A percentile compares a stretch with the other conserved stretches of the same genome.
These are phyloP conservation scores for Drosophila oshimai DNA, from an alignment of 1,140 invertebrate genomes.

Conservation along the genomic window DNA sequence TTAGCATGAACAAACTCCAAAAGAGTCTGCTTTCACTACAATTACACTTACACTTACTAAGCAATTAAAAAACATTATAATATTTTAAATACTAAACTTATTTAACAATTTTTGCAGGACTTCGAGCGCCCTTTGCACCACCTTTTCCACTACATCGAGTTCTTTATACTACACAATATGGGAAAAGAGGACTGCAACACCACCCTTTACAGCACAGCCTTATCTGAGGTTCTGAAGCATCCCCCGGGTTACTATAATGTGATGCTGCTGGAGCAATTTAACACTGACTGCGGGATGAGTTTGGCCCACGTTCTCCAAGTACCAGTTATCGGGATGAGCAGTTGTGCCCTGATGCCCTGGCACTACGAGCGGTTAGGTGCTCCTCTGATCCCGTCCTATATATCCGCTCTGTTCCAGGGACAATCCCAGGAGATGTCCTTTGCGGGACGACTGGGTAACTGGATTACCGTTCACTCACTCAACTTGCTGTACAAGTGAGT, in stretches of 20 bases:
- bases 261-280: slow-evolving; percentile 87
- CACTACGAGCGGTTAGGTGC: slow-evolving; percentile 84
- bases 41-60: too few relatives aligned
- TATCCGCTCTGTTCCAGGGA: slow-evolving; percentile 84
- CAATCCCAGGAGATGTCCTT: slow-evolving; percentile 84
- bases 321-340: slow-evolving; percentile 85
- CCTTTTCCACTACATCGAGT: slow-evolving; percentile 57
- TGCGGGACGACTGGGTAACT: slow-evolving; percentile 81
- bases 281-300: slow-evolving; percentile 87
- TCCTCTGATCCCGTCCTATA: slow-evolving; percentile 84
- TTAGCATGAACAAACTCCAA: too few relatives aligned
- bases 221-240: slow-evolving; percentile 50
- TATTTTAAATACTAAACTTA: background rate
- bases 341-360: slow-evolving; percentile 85
- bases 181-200: slow-evolving; percentile 60
- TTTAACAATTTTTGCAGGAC: slow-evolving; percentile 15
- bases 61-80: too few relatives aligned
- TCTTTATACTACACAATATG: slow-evolving; percentile 52
- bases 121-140: slow-evolving; percentile 38
- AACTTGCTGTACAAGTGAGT: slow-evolving; percentile 69
- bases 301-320: slow-evolving; percentile 85
- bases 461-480: slow-evolving; percentile 59
- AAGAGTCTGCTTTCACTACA: too few relatives aligned
- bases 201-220: slow-evolving; percentile 49
- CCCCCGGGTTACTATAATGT: slow-evolving; percentile 85